These are phyloP conservation scores for Drosophila birchii DNA, from an alignment of 2,888 invertebrate genomes.

Conservation along the genomic window DNA sequence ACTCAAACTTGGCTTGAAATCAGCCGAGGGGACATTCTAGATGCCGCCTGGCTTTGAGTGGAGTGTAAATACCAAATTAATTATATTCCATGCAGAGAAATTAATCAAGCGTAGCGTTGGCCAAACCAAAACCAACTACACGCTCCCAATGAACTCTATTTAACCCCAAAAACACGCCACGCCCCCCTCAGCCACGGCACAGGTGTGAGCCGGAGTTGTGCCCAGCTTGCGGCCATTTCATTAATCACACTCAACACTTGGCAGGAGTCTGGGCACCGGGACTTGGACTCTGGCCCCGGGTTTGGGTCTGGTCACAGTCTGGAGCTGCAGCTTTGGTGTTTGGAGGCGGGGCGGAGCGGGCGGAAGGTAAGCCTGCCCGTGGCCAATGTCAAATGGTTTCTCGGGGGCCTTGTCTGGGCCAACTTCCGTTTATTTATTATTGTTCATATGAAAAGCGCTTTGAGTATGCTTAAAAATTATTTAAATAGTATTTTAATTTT, in stretches of 20 bases:
- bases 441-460: conserved; percentile 14
- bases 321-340: conserved; percentile 7
- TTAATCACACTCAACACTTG: conserved; percentile 78
- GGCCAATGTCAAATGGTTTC: conserved; percentile 71
- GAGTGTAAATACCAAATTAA: conserved; percentile 74
- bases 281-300: conserved; percentile 31
- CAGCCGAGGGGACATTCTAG: conserved; percentile 3
- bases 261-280: conserved; percentile 36
- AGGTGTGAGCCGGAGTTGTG: conserved; percentile 36
- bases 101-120: conserved; percentile 69
- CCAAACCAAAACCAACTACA: conserved; percentile 65
- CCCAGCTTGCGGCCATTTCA: conserved; percentile 69
- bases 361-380: conserved; percentile 44
- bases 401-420: conserved; percentile 28
- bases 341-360: neutral
- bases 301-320: neutral
- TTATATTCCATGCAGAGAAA: conserved; percentile 78
- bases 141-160: conserved; percentile 71
- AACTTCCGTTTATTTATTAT: conserved; percentile 58
- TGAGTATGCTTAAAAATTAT: neutral
- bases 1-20: neutral
- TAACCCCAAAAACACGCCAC: conserved; percentile 70
- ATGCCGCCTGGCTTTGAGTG: neutral
- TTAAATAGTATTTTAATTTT: neutral
- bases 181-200: conserved; percentile 6